Evolutionary conservation across 2,888 invertebrate species (phyloP).

Genomic region (Diarsia mendica): DNA sequence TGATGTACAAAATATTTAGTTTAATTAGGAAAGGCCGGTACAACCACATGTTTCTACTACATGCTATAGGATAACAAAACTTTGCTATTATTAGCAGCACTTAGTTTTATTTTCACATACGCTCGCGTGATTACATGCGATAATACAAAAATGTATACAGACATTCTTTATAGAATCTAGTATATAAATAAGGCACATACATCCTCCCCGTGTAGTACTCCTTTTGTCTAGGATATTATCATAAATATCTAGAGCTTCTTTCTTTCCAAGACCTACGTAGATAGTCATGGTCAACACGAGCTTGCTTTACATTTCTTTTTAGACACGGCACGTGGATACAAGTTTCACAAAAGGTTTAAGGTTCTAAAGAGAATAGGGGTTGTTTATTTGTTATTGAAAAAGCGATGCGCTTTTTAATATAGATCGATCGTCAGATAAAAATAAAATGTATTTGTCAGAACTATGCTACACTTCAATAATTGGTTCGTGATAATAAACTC

Average conservation of each 20-base stretch:
- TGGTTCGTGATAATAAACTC: background rate
- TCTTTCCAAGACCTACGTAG: constrained; percentile 39
- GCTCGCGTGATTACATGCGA: constrained; percentile 73
- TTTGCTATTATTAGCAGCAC: background rate
- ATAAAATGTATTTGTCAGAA: background rate
- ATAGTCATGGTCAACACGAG: constrained; percentile 51
- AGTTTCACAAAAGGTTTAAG: constrained; percentile 9
- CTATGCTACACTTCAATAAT: background rate
- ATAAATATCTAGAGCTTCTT: constrained; percentile 60
- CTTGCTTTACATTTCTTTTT: constrained; percentile 37
- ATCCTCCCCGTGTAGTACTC: constrained; percentile 53
- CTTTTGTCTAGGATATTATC: constrained; percentile 64
- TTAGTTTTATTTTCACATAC: constrained; percentile 70
- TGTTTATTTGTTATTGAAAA: background rate
- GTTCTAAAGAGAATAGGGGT: background rate
- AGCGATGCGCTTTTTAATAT: background rate
- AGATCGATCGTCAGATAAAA: background rate
- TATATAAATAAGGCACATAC: constrained; percentile 66
- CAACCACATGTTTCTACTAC: background rate
- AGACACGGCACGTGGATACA: constrained; percentile 4
- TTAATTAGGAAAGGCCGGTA: background rate
- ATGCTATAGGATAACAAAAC: background rate
- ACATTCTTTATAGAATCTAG: constrained; percentile 66
- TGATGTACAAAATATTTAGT: background rate
- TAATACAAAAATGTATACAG: constrained; percentile 72